These are phyloP conservation scores for Ptychoptera contaminata DNA, from an alignment of 2,888 invertebrate genomes.

Conservation along the genomic window DNA sequence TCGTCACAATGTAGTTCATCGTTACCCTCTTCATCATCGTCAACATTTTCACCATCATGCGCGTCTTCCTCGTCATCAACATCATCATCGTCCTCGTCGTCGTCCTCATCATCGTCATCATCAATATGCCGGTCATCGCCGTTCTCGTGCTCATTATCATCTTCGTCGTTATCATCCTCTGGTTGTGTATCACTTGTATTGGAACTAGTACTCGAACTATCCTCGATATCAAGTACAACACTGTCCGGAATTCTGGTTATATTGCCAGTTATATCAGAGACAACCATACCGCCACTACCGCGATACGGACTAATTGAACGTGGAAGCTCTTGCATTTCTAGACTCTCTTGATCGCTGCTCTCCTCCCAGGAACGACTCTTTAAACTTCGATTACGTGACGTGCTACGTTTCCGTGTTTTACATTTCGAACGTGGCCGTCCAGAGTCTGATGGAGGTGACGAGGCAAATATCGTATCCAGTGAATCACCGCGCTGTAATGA, in stretches of 20 bases:
- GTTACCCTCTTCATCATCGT: constrained; percentile 10
- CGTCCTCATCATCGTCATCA: constrained; percentile 12
- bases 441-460: constrained; percentile 33
- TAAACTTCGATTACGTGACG: constrained; percentile 22
- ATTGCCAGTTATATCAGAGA: constrained; percentile 30
- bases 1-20: constrained; percentile 33
- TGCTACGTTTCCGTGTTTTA: constrained; percentile 22
- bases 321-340: constrained; percentile 37
- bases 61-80: constrained; percentile 44
- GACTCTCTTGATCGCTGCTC: constrained; percentile 49
- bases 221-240: constrained; percentile 26
- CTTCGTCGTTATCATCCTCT: constrained; percentile 19
- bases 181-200: constrained; percentile 22
- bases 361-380: constrained; percentile 49
- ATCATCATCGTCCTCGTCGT: constrained; percentile 13
- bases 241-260: constrained; percentile 29
- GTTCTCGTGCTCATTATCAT: constrained; percentile 16
- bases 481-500: constrained; percentile 47
- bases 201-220: constrained; percentile 24
- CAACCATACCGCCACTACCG: constrained; percentile 20
- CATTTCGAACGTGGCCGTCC: constrained; percentile 26
- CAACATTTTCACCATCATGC: constrained; percentile 60
- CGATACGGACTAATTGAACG: constrained; percentile 28
- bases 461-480: constrained; percentile 47
- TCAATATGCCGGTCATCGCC: constrained; percentile 9